A percentile compares a stretch with the other conserved stretches of the same genome.
phyloP scores from a whole-genome alignment of 2,113 vertebrate genomes.

The Cisticola juncidis region DNA sequence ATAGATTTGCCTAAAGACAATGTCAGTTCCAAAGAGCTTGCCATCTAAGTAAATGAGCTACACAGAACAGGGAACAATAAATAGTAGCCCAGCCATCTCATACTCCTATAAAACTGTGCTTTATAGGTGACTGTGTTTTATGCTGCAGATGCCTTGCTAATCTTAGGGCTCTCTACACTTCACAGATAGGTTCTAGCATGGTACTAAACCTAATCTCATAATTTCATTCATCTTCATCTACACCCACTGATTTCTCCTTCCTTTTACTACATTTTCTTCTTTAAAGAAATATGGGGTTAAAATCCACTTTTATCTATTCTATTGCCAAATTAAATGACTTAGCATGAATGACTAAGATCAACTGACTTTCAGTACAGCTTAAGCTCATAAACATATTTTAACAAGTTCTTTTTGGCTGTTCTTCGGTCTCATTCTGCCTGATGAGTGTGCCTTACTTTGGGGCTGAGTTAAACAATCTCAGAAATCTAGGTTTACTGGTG shows the following conservation, averaged over 20 bases:
- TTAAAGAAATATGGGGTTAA: background rate
- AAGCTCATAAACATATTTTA: background rate
- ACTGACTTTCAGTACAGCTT: background rate
- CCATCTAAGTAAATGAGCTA: background rate
- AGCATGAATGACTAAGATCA: background rate
- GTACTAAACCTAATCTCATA: background rate
- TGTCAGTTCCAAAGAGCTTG: background rate
- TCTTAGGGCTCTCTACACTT: background rate
- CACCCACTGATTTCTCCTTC: background rate
- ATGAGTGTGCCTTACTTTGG: background rate
- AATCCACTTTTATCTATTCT: background rate
- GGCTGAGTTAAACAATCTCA: background rate
- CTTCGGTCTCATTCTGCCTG: background rate
- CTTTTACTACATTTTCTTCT: background rate
- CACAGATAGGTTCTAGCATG: background rate
- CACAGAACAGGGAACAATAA: background rate
- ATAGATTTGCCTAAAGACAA: background rate
- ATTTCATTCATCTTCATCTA: background rate
- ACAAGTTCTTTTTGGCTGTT: background rate
- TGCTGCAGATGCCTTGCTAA: background rate
- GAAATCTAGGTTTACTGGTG: background rate
- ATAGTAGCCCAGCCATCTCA: background rate
- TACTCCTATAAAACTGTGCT: background rate
- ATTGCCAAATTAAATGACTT: background rate
- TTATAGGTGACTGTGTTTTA: background rate